Evolutionary conservation across 1,140 invertebrate species (phyloP).

Genomic region (Uloborus diversus): DNA sequence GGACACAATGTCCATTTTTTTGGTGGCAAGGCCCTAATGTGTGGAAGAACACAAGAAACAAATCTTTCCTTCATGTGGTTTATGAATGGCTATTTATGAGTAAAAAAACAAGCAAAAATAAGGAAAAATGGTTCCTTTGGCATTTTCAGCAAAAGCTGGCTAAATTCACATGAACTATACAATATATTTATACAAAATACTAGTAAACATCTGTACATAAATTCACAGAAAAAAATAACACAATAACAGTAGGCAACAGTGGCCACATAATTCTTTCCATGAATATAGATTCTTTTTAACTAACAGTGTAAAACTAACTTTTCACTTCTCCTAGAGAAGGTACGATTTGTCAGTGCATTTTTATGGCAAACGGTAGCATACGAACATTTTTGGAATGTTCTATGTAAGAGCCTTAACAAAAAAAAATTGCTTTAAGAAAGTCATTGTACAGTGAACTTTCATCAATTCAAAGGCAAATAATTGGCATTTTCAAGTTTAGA

Average conservation of each 20-base stretch:
- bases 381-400: background rate
- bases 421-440: background rate
- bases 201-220: slow-evolving; percentile 52
- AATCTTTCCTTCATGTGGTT: too few relatives aligned
- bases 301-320: slow-evolving; percentile 41
- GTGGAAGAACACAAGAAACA: too few relatives aligned
- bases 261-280: slow-evolving; percentile 10
- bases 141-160: slow-evolving; percentile 45
- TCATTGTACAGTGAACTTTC: background rate
- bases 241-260: slow-evolving; percentile 16
- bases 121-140: slow-evolving; percentile 46
- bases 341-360: slow-evolving; percentile 28
- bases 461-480: background rate
- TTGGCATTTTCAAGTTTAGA: too few relatives aligned
- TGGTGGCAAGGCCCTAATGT: too few relatives aligned
- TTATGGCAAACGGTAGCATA: background rate
- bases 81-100: too few relatives aligned
- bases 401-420: background rate
- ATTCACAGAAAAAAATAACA: slow-evolving; percentile 21
- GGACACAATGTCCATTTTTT: too few relatives aligned
- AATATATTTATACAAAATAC: slow-evolving; percentile 48
- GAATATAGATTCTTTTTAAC: slow-evolving; percentile 15
- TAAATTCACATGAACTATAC: slow-evolving; percentile 28
- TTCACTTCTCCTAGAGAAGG: slow-evolving; percentile 2
- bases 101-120: too few relatives aligned